phyloP scores from a whole-genome alignment of 1,140 invertebrate species.

The Drosophila sucinea region DNA sequence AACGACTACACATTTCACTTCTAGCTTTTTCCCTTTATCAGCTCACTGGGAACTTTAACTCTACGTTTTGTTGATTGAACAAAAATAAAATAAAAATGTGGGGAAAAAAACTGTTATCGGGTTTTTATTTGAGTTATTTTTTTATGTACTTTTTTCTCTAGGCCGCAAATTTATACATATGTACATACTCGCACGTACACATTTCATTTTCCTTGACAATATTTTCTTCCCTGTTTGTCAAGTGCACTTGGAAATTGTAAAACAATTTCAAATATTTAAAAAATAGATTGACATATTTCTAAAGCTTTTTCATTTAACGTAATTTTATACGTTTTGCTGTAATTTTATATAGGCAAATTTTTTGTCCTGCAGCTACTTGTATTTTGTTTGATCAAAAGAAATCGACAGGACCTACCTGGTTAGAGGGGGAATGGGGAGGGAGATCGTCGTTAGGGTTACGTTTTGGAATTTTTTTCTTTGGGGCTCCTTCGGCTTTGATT shows the following conservation, averaged over 20 bases:
- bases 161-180: constrained; percentile 42
- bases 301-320: constrained; percentile 34
- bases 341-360: constrained; percentile 66
- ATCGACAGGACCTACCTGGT: constrained; percentile 66
- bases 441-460: background rate
- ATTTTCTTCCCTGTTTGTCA: constrained; percentile 66
- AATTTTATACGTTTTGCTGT: constrained; percentile 65
- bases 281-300: background rate
- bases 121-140: constrained; percentile 40
- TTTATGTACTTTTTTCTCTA: constrained; percentile 45
- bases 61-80: constrained; percentile 59
- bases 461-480: constrained; percentile 16
- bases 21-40: constrained; percentile 69
- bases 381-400: constrained; percentile 38
- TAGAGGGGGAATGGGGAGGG: background rate
- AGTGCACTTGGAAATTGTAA: constrained; percentile 53
- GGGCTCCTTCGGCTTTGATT: constrained; percentile 35
- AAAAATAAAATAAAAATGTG: constrained; percentile 9
- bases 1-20: constrained; percentile 28
- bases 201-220: constrained; percentile 34
- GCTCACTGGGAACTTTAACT: constrained; percentile 24
- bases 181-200: background rate
- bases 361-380: constrained; percentile 52
- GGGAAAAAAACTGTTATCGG: constrained; percentile 27
- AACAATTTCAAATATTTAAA: constrained; percentile 18